Base-by-base conservation (phyloP, 2,888 invertebrate genomes). In the Geotrupes spiniger region DNA sequence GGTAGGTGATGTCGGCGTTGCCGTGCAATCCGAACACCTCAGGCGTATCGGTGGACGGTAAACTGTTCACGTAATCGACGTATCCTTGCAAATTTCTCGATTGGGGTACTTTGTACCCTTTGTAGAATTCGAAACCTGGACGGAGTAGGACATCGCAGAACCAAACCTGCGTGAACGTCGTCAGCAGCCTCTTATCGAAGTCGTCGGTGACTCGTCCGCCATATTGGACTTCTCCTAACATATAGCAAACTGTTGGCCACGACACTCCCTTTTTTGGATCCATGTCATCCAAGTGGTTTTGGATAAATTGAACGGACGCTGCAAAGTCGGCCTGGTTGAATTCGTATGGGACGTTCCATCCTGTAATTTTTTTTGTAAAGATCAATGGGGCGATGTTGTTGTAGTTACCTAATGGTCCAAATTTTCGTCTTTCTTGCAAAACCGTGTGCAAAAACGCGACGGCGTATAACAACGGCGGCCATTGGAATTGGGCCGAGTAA, bases 311-410 rank as follows among this genome's bases (percentile, higher is more conserved):
- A 1, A 96, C 90, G 51, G 95, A 90, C 1, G 96, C 93, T 2
- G 92, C 90, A 67, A 95, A 95, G 71, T 97, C 97, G 0, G 96
- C 91, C 75, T 96, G 95, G 75, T 93, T 93, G 70, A 97, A 97
- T 73, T 97, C 96, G 64, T 97, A 97, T 0, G 95, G 93, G 55
- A 96, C 80, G 69, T 97, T 97, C 97, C 97, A 97, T 5, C 96
- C 96, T 68, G 39, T n/a, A 47, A n/a, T n/a, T n/a, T n/a, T n/a
- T n/a, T n/a, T n/a, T n/a, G 41, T 42, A 26, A 31, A 36, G 8
- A 44, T 12, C 5, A 40, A 10, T 9, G 26, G 8, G 12, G 11
- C 10, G 36, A 10, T 36, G 12, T 26, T 26, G n/a, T n/a, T n/a
- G n/a, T n/a, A 12, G 31, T 49, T 61, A 67, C 71, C 71, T 9